Evolutionary conservation across 2,888 invertebrate species (phyloP).

Genomic region (Tenthredo notha): DNA sequence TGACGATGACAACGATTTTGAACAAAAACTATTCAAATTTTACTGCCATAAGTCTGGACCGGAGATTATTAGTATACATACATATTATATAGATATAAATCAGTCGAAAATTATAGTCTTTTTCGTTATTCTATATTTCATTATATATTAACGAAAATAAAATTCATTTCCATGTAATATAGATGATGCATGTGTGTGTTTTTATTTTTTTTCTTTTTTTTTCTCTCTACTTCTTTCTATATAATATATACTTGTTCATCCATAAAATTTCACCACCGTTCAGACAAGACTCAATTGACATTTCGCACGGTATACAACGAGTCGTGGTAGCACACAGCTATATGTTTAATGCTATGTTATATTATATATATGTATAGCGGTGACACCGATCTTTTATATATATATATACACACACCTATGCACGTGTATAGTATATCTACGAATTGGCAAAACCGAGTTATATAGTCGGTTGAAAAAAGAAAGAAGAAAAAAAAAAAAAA

Average conservation of each 20-base stretch:
- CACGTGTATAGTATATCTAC: not conserved
- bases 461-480: not conserved
- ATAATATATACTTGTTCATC: not conserved
- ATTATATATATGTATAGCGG: not conserved
- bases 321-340: too few relatives aligned
- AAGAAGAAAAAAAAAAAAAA: too few relatives aligned
- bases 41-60: not conserved
- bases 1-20: not conserved
- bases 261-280: not conserved
- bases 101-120: too few relatives aligned
- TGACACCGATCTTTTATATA: slow-evolving; percentile 1
- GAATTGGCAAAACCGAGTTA: not conserved
- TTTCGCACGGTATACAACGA: not conserved
- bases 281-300: not conserved
- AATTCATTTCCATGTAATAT: not conserved
- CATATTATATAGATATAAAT: not conserved
- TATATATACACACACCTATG: not conserved
- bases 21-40: not conserved
- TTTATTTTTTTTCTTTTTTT: not conserved
- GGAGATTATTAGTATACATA: not conserved
- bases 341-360: not conserved
- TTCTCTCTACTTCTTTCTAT: not conserved
- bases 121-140: too few relatives aligned
- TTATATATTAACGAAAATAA: too few relatives aligned
- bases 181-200: not conserved